A percentile compares a stretch with the other conserved stretches of the same genome.
Conservation (phyloP, 2,888 invertebrate species). For the Epinotia demarniana region DNA sequence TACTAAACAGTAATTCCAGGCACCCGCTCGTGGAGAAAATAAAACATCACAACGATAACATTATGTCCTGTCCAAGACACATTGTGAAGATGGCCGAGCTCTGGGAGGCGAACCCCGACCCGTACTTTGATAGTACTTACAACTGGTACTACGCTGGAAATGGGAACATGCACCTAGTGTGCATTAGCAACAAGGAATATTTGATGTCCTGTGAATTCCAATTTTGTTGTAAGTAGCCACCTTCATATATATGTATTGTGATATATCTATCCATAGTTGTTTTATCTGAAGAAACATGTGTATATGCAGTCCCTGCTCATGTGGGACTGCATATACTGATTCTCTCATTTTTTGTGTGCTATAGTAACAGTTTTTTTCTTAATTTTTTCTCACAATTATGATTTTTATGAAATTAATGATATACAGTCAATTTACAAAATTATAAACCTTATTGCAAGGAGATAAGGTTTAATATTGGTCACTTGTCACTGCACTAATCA, state of each 20-base stretch:
- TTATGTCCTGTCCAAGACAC: slow-evolving; percentile 68
- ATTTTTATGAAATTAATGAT: too few relatives aligned
- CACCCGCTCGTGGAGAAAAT: slow-evolving; percentile 9
- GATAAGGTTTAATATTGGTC: not conserved
- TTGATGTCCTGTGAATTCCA: slow-evolving; percentile 71
- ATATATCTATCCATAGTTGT: too few relatives aligned
- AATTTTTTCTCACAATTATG: too few relatives aligned
- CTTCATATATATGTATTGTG: too few relatives aligned
- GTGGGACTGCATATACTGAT: too few relatives aligned
- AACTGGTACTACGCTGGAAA: slow-evolving; percentile 81
- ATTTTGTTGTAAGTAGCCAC: slow-evolving; percentile 70
- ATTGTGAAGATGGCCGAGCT: slow-evolving; percentile 68
- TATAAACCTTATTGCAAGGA: not conserved
- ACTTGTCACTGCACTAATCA: not conserved
- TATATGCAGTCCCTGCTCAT: too few relatives aligned
- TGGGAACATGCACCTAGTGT: slow-evolving; percentile 69
- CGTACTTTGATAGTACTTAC: slow-evolving; percentile 66
- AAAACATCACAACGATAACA: slow-evolving; percentile 67
- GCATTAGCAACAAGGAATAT: slow-evolving; percentile 65
- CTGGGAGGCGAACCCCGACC: slow-evolving; percentile 72
- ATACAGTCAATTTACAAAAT: not conserved
- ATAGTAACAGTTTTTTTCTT: too few relatives aligned
- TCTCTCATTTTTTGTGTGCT: too few relatives aligned
- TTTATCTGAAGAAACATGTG: too few relatives aligned
- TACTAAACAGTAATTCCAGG: not conserved